Evolutionary conservation across 2,888 invertebrate genomes (phyloP), one percentile per base, ranked within the genome.

Genomic region (Papilio protenor): DNA sequence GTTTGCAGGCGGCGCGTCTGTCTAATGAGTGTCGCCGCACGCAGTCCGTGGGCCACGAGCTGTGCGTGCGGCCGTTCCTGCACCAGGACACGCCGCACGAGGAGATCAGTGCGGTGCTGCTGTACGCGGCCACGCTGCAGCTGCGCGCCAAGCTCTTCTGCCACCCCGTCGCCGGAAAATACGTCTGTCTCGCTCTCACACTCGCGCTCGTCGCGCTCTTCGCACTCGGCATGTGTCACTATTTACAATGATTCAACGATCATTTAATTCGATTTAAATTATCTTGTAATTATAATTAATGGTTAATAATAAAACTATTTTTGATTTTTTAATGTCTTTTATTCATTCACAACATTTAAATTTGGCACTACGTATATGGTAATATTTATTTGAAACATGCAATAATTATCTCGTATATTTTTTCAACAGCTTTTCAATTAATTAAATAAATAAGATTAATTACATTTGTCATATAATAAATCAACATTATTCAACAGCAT

Each of bases 41-140:
- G n/a, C 96, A 96, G 88, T 95, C 95, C 23, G 96, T 97, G 76
- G 98, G 98, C 0, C 97, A 98, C 89, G 97, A 97, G 89, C 95
- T 97, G 74, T 95, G 97, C 75, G 96, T 96, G 18, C 95, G 97
- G 1, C 98, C 98, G 0, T 98, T 97, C 87, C 96, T 97, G 2
- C 97, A 98, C 91, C 97, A 97, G 88, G 96, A 96, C 84, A 97
- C 97, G 12, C 95, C 97, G 0, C 96, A 96, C 74, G 96, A 96
- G 82, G 97, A 98, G 91, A 95, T 98, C 83, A 96, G 97, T 84
- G 96, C 97, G 0, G 96, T 98, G 79, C 94, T 98, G 47, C 92
- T 97, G 81, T 98, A 97, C 88, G 96, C 97, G 1, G 96, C 97
- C 2, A 96, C 97, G 66, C 92, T 98, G 74, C 96, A 96, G 84